Base-by-base conservation (phyloP, 2,888 invertebrate genomes). In the Cosmia trapezina region DNA sequence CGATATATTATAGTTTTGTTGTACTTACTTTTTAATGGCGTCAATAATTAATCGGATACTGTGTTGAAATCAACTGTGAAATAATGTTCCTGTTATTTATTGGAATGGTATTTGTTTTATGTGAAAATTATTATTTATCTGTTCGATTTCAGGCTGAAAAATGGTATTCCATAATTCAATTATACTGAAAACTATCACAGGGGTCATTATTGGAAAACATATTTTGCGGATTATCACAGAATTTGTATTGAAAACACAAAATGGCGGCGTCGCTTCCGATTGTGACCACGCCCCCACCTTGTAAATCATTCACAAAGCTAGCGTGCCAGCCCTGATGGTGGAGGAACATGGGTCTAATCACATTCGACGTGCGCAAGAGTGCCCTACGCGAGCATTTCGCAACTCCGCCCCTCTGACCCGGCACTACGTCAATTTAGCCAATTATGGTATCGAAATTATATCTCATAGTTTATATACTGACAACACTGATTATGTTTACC, bases 321-420 rank as follows among this genome's bases (percentile, higher is more conserved):
- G n/a, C 11, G 51, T 68, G 71, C 4, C 74, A 83, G 33, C 86
- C 86, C 87, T 87, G 70, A 2, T 1, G 28, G 9, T 57, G 45
- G 19, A 77, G 67, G 63, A 76, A 77, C 81, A 79, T 76, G 87
- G 87, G 76, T 76, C 87, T 88, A 88, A 87, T 81, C 78, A 68
- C 61, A 60, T 75, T 75, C 59, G 80, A 76, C 86, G 77, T 85
- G 87, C 80, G 85, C 86, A 76, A 79, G 84, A 85, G 88, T 82
- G 78, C 82, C 82, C 78, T 76, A 74, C 75, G 75, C 76, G 76
- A 74, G 60, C 68, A 65, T 78, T 81, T 81, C 84, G 68, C 80
- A 83, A 81, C 72, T 47, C 64, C 81, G 72, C 77, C 73, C 68
- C 76, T 65, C 74, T 70, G 78, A 72, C 82, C 70, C 69, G 53